phyloP scores from a whole-genome alignment of 2,888 invertebrate species.

The Andrena marginata region DNA sequence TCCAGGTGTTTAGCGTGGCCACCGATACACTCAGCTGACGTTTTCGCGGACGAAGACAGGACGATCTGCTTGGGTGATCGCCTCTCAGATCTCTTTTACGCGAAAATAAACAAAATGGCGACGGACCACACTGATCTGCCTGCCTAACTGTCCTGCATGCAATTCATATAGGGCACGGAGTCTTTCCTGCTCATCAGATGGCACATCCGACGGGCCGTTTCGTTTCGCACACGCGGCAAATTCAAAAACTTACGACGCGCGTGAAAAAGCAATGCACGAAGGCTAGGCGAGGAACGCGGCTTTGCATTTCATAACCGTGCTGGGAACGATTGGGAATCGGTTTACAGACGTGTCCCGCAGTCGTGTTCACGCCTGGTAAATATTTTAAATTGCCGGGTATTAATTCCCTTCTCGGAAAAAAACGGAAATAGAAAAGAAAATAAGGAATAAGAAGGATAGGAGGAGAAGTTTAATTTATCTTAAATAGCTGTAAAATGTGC shows the following conservation, averaged over 20 bases:
- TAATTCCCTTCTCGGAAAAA: too few species aligned
- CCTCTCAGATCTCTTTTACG: slow-evolving; percentile 83
- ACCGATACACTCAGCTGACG: slow-evolving; percentile 44
- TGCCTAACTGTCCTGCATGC: slow-evolving; percentile 54
- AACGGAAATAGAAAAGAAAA: too few species aligned
- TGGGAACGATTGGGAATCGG: neutral
- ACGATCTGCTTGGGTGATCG: slow-evolving; percentile 63
- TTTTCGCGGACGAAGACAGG: slow-evolving; percentile 45
- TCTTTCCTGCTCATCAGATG: slow-evolving; percentile 37
- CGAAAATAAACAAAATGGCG: slow-evolving; percentile 95
- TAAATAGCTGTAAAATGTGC: too few species aligned
- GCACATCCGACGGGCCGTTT: slow-evolving; percentile 15
- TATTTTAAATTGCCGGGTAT: too few species aligned
- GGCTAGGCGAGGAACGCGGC: too few species aligned
- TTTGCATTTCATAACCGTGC: too few species aligned
- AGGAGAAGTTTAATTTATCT: too few species aligned
- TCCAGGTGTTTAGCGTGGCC: slow-evolving; percentile 55
- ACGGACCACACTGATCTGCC: slow-evolving; percentile 72
- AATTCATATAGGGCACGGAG: slow-evolving; percentile 35
- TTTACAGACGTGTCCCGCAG: neutral
- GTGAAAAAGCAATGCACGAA: too few species aligned
- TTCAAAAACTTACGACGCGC: slow-evolving; percentile 11
- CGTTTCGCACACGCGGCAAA: slow-evolving; percentile 25
- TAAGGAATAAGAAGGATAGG: too few species aligned
- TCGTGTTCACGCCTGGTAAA: too few species aligned